phyloP scores from a whole-genome alignment of 37 sponge, comb jelly and placozoan genomes.

The Lycopodina hypogea region DNA sequence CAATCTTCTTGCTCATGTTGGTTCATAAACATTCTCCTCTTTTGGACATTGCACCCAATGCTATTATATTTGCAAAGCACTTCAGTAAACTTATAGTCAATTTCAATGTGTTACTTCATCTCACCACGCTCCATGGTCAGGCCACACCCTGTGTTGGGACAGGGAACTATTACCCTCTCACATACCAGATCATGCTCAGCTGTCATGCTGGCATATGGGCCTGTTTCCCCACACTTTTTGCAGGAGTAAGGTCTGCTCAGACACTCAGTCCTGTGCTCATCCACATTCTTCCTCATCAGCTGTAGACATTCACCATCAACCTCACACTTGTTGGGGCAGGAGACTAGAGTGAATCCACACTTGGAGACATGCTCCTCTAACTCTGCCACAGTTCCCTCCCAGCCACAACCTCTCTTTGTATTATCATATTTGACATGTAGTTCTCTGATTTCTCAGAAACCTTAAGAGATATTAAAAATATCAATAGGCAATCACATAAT shows the following conservation, averaged over 20 bases:
- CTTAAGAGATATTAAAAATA: background rate
- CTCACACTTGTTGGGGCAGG: constrained; percentile 31
- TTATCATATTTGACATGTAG: constrained; percentile 27
- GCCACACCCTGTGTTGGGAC: constrained; percentile 21
- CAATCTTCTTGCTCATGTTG: constrained; percentile 14
- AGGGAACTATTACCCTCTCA: constrained; percentile 1
- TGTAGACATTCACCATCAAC: background rate
- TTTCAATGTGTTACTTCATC: background rate
- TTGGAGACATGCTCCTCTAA: background rate
- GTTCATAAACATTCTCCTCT: background rate
- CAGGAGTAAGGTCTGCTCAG: constrained; percentile 25
- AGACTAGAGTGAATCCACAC: constrained; percentile 18
- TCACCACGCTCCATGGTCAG: background rate
- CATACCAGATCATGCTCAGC: constrained; percentile 13
- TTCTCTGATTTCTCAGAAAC: constrained; percentile 13
- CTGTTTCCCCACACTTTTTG: constrained; percentile 10
- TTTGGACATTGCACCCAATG: constrained; percentile 15
- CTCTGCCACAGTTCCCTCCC: constrained; percentile 24
- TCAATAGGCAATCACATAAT: too few relatives aligned
- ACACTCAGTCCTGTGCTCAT: constrained; percentile 5
- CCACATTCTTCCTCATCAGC: background rate
- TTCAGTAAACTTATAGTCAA: background rate
- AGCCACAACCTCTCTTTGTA: constrained; percentile 17
- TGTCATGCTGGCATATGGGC: constrained; percentile 15
- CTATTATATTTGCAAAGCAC: constrained; percentile 27